Evolutionary conservation across 2,888 invertebrate genomes (phyloP).

Genomic region (Drosophila gaucha): DNA sequence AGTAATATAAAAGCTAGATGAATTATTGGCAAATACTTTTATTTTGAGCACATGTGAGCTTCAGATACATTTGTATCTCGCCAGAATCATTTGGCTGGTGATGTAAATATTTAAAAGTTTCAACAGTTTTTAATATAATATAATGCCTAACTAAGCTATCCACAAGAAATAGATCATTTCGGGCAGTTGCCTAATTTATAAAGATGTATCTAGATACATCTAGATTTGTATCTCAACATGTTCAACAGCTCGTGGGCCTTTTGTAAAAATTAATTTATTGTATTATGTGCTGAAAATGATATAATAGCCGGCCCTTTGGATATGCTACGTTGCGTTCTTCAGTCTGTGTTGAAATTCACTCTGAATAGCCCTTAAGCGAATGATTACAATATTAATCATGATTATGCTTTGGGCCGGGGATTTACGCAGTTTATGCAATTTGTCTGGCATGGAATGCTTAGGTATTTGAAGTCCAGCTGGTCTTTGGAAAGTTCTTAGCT

Average conservation of each 20-base stretch:
- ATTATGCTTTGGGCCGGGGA: constrained; percentile 23
- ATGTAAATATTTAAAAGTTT: not conserved
- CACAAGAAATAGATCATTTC: constrained; percentile 1
- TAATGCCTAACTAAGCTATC: not conserved
- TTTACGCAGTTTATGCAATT: constrained; percentile 62
- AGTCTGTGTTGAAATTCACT: constrained; percentile 57
- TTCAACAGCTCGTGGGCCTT: constrained; percentile 24
- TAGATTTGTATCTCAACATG: constrained; percentile 38
- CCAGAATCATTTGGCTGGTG: not conserved
- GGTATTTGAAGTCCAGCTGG: constrained; percentile 21
- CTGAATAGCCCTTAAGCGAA: constrained; percentile 28
- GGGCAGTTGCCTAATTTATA: not conserved
- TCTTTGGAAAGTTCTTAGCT: constrained; percentile 21
- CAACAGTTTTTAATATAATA: not conserved
- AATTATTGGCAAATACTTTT: not conserved
- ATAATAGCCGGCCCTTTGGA: constrained; percentile 39
- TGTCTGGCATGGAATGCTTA: constrained; percentile 22
- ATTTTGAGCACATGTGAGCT: not conserved
- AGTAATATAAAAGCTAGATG: not conserved
- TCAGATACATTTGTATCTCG: not conserved
- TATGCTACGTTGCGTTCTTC: constrained; percentile 12
- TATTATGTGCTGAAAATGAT: constrained; percentile 74
- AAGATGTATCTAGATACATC: constrained; percentile 26
- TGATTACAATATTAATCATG: constrained; percentile 63
- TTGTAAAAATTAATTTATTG: constrained; percentile 69